A percentile compares a stretch with the other conserved stretches of the same genome.
Evolutionary conservation across 2,113 vertebrate genomes (phyloP).

Genomic region (Panthera tigris): DNA sequence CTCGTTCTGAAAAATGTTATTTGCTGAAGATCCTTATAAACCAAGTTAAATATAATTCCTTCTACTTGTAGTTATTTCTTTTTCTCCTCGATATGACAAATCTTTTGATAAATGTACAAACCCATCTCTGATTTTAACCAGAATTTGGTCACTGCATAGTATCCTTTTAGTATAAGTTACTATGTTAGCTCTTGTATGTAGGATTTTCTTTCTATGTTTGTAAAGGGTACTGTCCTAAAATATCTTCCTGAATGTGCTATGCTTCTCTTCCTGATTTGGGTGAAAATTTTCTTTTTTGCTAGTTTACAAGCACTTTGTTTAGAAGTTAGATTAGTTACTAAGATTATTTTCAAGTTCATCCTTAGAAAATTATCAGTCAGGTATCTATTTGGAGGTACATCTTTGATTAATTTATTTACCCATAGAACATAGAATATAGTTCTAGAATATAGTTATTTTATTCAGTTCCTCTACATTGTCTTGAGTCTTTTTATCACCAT

Average conservation of each 20-base stretch:
- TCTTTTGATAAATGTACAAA: neutral
- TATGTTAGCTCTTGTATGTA: neutral
- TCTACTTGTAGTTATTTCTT: neutral
- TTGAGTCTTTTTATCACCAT: neutral
- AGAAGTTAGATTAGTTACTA: neutral
- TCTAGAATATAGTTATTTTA: neutral
- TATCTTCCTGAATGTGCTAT: neutral
- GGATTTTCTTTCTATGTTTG: neutral
- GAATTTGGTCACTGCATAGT: neutral
- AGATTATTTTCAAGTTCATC: neutral
- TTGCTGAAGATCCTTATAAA: neutral
- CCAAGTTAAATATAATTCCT: neutral
- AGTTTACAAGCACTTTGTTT: neutral
- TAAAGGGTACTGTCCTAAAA: neutral
- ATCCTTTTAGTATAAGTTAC: neutral
- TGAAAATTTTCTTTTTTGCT: neutral
- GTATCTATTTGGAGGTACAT: neutral
- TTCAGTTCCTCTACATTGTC: neutral
- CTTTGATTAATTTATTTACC: neutral
- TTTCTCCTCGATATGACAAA: neutral
- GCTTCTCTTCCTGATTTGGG: neutral
- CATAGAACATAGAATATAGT: neutral
- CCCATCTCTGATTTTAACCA: neutral
- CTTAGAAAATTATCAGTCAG: neutral
- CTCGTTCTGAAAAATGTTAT: neutral